A percentile compares a stretch with the other conserved stretches of the same genome.
These are phyloP conservation scores for Poecilus cupreus DNA, from an alignment of 2,888 invertebrate species.

Conservation along the genomic window DNA sequence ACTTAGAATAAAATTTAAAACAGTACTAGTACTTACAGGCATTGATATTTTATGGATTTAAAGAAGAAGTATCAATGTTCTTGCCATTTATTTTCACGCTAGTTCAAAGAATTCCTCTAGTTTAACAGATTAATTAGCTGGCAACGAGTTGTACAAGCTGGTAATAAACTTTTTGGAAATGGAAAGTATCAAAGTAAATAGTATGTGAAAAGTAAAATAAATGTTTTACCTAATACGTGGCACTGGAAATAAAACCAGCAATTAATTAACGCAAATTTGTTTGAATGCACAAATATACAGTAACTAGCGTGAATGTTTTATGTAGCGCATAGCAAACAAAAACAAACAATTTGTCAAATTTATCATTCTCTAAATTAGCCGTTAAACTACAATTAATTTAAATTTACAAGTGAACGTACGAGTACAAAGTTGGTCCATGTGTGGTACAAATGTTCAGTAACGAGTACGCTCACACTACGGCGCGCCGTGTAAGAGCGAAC, in stretches of 20 bases:
- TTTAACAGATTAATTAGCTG: no score
- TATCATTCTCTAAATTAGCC: constrained; percentile 40
- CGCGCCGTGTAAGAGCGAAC: background rate
- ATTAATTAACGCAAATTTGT: background rate
- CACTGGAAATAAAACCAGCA: constrained; percentile 3
- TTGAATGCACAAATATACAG: background rate
- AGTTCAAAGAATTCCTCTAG: no score
- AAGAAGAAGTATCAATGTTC: no score
- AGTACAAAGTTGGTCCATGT: constrained; percentile 37
- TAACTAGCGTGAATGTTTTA: constrained; percentile 25
- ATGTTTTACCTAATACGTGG: no score
- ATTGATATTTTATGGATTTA: no score
- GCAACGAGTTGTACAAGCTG: no score
- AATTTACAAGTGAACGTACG: constrained; percentile 45
- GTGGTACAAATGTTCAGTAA: constrained; percentile 41
- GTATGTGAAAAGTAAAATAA: background rate
- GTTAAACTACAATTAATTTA: constrained; percentile 46
- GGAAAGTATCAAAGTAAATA: background rate
- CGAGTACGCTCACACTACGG: background rate
- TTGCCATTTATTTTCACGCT: no score
- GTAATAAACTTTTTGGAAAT: no score
- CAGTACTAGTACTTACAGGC: no score
- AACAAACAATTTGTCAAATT: constrained; percentile 31
- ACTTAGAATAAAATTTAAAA: no score
- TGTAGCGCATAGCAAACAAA: constrained; percentile 13